Percentiles rank a stretch among this genome's conserved stretches.
Evolutionary conservation across 2,888 invertebrate species (phyloP).

Genomic region (Lepidonotus clava): DNA sequence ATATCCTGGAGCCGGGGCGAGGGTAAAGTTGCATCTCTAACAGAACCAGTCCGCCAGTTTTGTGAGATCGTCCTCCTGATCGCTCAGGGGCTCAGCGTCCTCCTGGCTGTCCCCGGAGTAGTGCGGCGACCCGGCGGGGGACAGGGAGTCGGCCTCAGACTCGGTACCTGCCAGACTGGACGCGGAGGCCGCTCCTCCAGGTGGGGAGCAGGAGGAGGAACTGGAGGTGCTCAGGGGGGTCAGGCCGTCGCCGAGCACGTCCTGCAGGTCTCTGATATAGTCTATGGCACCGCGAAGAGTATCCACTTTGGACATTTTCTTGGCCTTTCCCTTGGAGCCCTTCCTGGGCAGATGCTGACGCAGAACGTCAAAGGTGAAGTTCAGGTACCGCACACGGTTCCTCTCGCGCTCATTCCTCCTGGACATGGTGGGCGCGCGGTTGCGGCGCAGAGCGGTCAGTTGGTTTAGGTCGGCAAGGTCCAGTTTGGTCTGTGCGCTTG

Average conservation of each 20-base stretch:
- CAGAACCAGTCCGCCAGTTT: conserved; percentile 41
- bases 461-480: conserved; percentile 20
- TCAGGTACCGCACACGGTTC: conserved; percentile 35
- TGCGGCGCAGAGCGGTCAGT: not conserved
- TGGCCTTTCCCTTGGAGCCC: conserved; percentile 43
- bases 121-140: conserved; percentile 4
- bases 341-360: conserved; percentile 27
- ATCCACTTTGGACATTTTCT: conserved; percentile 50
- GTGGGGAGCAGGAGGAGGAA: not conserved
- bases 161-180: not conserved
- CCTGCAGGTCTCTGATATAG: conserved; percentile 38
- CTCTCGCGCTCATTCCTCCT: conserved; percentile 34
- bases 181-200: not conserved
- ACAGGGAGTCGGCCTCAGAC: conserved; percentile 22
- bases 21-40: not conserved
- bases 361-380: conserved; percentile 43
- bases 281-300: conserved; percentile 36
- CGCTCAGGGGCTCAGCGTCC: not conserved
- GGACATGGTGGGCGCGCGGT: conserved; percentile 44
- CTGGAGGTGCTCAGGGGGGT: not conserved
- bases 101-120: not conserved
- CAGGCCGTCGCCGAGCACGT: not conserved
- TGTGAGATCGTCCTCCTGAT: not conserved
- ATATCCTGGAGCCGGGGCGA: not conserved
- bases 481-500: not conserved